Base-by-base conservation (phyloP, 2,888 invertebrate genomes). In the Antitype chi region DNA sequence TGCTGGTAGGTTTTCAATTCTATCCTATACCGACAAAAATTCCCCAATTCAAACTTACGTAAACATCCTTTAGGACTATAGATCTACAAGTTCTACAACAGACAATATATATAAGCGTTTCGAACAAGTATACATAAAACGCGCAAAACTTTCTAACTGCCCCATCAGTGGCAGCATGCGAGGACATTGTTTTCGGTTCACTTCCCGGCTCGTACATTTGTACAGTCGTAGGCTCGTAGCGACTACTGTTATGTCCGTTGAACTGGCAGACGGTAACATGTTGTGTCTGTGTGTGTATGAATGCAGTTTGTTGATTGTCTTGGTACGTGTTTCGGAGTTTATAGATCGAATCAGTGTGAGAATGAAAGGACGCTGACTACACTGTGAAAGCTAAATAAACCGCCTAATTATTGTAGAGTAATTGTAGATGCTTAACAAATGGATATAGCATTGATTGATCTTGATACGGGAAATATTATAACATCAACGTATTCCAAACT, bases 131-230 rank as follows among this genome's bases (percentile, higher is more conserved):
- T n/a, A 73, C 62, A 76, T 81, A 70, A 82, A 73, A 76, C 25
- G 62, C 17, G 62, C 71, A 71, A 76, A 75, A 85, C 86, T 77
- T 85, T 82, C 52, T 49, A 82, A 81, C 69, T 71, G 55, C 71
- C 47, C 55, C 69, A 69, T 74, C 71, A 66, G 67, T 62, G n/a
- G 66, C 60, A 49, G 53, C 52, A 85, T 82, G 60, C 63, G 64
- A 59, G 75, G 64, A 76, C 85, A 84, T 86, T 78, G 78, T 88
- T 78, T 84, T 87, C 74, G 69, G 78, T 81, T 80, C 85, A 60
- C 71, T 84, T 81, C 60, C 69, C 78, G 66, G 55, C 57, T 63
- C 57, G 55, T 77, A 69, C 70, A 74, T 81, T 81, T 32, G 57
- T 77, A 55, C 47, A 13, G 28, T 76, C 67, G 53, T 69, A 63